These are phyloP conservation scores for Lepidochrysops patricia DNA, from an alignment of 2,888 invertebrate species.

Conservation along the genomic window DNA sequence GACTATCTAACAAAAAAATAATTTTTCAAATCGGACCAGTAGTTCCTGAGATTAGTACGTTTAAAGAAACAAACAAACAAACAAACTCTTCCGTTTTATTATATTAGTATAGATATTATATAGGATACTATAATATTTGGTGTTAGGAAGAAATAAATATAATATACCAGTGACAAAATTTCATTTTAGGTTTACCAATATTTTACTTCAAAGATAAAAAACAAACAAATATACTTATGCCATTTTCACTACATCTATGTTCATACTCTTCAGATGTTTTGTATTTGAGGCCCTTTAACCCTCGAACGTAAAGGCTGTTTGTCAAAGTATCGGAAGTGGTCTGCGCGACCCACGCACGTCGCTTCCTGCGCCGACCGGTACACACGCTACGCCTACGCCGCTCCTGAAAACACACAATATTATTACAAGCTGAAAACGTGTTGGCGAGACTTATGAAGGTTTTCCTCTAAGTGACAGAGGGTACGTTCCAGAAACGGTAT, in stretches of 20 bases:
- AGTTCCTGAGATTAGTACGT: too few relatives aligned
- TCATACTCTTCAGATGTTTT: constrained; percentile 13
- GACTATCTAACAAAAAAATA: too few relatives aligned
- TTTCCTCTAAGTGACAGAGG: not conserved
- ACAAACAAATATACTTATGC: not conserved
- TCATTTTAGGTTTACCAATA: not conserved
- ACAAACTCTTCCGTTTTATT: too few relatives aligned
- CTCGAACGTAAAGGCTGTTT: constrained; percentile 42
- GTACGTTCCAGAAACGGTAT: too few relatives aligned
- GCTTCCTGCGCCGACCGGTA: constrained; percentile 37
- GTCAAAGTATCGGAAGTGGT: constrained; percentile 55
- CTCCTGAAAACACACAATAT: not conserved
- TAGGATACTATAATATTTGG: too few relatives aligned
- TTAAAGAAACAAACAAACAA: too few relatives aligned
- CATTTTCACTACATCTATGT: not conserved
- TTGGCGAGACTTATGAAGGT: not conserved
- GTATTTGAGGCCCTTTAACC: constrained; percentile 28
- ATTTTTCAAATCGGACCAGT: too few relatives aligned
- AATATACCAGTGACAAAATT: not conserved
- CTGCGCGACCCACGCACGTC: constrained; percentile 34
- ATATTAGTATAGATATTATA: too few relatives aligned
- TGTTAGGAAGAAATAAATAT: too few relatives aligned
- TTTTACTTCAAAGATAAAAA: not conserved
- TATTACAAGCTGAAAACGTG: not conserved
- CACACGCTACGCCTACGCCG: constrained; percentile 35